Evolutionary conservation across 2,888 invertebrate genomes (phyloP), one percentile per base, ranked within the genome.

Genomic region (Esperia sulphurella): DNA sequence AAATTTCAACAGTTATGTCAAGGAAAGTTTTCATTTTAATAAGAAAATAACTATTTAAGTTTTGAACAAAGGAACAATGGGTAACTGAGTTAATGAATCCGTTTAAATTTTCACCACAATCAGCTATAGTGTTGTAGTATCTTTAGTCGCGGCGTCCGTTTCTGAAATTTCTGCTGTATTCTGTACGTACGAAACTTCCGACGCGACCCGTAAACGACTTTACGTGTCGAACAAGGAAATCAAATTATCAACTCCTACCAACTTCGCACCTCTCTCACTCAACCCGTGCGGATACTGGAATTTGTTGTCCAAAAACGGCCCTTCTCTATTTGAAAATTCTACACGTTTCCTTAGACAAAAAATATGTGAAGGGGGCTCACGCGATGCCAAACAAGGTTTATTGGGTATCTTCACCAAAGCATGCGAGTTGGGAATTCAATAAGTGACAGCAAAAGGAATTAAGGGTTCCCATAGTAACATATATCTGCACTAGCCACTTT

Each of bases 221-320:
- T 83, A 83, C 83, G 84, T 87, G 84, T 86, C 79, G 79, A 82
- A 86, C 81, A 80, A 75, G 80, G 79, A 83, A 88, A 88, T 86
- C 82, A 83, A 89, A 88, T 89, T 87, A 87, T 82, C 81, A 83
- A 84, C 83, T 85, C 79, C 73, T 65, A 76, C 77, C 63, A 83
- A 83, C 80, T 84, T 86, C 67, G 71, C 79, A 84, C 84, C 84
- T 83, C 80, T 79, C 76, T 69, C 68, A 68, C 59, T 60, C 64
- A 62, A 61, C 68, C 74, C 70, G 72, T 39, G 13, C 14, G 75
- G 75, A 77, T 75, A 74, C 73, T 9, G 33, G 41, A 82, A 83
- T 80, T 78, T 70, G 73, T 75, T 66, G 69, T 67, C 71, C 68
- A 59, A 73, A 76, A 75, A 73, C 73, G 68, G 64, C 72, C 62